Evolutionary conservation across 2,797 vertebrate genomes (phyloP), one percentile per base, ranked within the genome.

Genomic region (Eleutherodactylus coqui): DNA sequence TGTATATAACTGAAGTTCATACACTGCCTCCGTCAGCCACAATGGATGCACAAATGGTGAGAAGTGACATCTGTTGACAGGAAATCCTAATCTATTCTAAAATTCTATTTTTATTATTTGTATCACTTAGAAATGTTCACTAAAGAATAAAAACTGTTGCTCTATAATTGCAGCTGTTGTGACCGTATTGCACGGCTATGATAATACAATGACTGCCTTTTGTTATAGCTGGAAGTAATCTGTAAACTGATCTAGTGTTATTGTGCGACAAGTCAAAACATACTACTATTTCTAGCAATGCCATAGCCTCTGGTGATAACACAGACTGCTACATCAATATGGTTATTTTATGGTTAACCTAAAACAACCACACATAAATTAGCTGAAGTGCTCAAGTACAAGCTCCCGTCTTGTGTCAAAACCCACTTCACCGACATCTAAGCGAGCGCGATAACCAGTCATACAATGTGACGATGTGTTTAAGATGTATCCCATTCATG

Each of bases 401-500:
- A 81, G 85, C 82, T 80, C 53, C 53, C 62, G 60, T 34, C 47
- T 62, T 60, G 80, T 83, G 81, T 87, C 85, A 83, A 87, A 87
- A 78, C 62, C 80, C 80, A 86, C 85, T 83, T 58, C 75, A 83
- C 9, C 19, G 6, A 79, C 80, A 82, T 76, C 53, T 75, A 79
- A 87, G 69, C 38, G 75, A 64, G 67, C 32, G 49, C 19, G 76
- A 41, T 67, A 80, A 72, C 67, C 81, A 79, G 82, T 49, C 51
- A 34, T 84, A 75, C 76, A 84, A 41, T 69, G 45, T 43, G 55
- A 69, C 70, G 43, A 87, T 55, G 82, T 87, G 82, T 84, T 76
- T 55, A 80, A 87, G 80, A 87, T 87, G 82, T 80, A 80, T 84
- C 77, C 86, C 36, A 87, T 87, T 87, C 86, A 87, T 67, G 69